Evolutionary conservation across 2,113 vertebrate genomes (phyloP).

Genomic region (Ammodytes dubius): DNA sequence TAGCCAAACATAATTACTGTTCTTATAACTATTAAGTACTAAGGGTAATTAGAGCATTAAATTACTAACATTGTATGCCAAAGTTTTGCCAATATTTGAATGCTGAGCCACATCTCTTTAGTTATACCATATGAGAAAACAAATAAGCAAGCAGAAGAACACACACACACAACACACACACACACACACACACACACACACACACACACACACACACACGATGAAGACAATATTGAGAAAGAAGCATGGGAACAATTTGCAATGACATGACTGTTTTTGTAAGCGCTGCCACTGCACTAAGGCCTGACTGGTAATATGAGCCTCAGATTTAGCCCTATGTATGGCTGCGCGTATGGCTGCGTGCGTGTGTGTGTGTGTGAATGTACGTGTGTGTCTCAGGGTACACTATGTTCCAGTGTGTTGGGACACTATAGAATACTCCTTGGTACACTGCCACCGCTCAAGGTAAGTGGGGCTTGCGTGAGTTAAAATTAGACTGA

Average conservation of each 20-base stretch:
- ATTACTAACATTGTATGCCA: neutral
- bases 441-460: constrained; percentile 24
- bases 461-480: constrained; percentile 41
- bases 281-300: constrained; percentile 33
- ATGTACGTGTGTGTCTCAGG: constrained; percentile 11
- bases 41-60: constrained; percentile 7
- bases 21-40: constrained; percentile 7
- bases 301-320: constrained; percentile 57
- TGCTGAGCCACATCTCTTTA: constrained; percentile 9
- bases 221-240: constrained; percentile 46
- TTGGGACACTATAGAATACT: constrained; percentile 44
- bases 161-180: neutral
- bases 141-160: neutral
- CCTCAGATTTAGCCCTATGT: constrained; percentile 34
- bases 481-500: constrained; percentile 49
- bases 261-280: constrained; percentile 52
- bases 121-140: constrained; percentile 5
- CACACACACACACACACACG: constrained; percentile 1
- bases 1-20: constrained; percentile 22
- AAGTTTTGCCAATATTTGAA: constrained; percentile 2
- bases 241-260: constrained; percentile 62
- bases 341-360: constrained; percentile 1
- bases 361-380: constrained; percentile 11
- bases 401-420: constrained; percentile 55
- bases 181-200: constrained; percentile 6